These are phyloP conservation scores for Bombus impatiens DNA, from an alignment of 1,140 invertebrate genomes.

Conservation along the genomic window DNA sequence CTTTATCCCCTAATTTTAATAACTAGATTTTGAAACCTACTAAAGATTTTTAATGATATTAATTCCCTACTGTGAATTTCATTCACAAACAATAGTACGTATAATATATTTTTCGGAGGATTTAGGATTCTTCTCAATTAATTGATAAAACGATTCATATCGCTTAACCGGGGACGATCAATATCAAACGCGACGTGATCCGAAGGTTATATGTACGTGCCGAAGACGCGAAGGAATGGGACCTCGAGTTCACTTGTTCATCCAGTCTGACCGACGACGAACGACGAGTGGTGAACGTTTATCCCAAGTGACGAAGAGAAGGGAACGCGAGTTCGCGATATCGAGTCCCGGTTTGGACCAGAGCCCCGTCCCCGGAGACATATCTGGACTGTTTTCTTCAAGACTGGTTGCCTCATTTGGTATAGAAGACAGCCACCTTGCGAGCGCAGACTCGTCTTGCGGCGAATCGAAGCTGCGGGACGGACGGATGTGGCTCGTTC, in stretches of 20 bases:
- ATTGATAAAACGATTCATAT: slow-evolving; percentile 7
- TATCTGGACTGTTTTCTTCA: slow-evolving; percentile 77
- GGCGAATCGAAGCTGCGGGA: slow-evolving; percentile 56
- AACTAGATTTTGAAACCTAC: no score
- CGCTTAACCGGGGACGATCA: background rate
- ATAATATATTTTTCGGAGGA: no score
- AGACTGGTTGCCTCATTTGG: slow-evolving; percentile 75
- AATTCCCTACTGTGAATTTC: background rate
- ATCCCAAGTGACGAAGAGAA: slow-evolving; percentile 64
- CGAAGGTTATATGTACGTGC: slow-evolving; percentile 12
- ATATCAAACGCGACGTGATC: background rate
- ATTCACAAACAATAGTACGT: background rate
- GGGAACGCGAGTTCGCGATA: slow-evolving; percentile 57
- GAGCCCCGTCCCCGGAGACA: slow-evolving; percentile 74
- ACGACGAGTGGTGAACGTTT: slow-evolving; percentile 75
- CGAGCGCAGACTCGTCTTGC: slow-evolving; percentile 40
- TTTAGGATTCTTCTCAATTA: background rate
- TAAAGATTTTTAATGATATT: background rate
- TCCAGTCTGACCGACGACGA: slow-evolving; percentile 67
- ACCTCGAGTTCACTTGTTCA: slow-evolving; percentile 77
- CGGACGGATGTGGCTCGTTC: slow-evolving; percentile 72
- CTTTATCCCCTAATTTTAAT: no score
- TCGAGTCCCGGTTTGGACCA: slow-evolving; percentile 71
- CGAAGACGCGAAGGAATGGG: slow-evolving; percentile 59
- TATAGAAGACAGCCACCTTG: slow-evolving; percentile 65